phyloP scores from a whole-genome alignment of 2,797 vertebrate species.

The Chiloscyllium punctatum region DNA sequence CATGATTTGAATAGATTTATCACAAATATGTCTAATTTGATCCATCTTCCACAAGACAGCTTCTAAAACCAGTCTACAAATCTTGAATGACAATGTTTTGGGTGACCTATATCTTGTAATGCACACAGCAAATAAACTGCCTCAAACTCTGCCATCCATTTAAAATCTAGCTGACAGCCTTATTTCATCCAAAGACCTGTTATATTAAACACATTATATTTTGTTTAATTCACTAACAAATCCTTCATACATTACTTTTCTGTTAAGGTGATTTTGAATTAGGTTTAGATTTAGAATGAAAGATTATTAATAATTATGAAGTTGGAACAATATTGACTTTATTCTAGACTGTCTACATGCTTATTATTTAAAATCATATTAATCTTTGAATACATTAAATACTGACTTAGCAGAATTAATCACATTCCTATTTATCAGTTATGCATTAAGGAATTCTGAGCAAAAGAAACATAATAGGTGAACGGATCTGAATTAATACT shows the following conservation, averaged over 20 bases:
- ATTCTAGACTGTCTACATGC: not conserved
- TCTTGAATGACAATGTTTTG: not conserved
- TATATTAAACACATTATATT: not conserved
- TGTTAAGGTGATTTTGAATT: too few species aligned
- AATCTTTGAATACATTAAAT: slow-evolving; percentile 56
- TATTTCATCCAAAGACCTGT: not conserved
- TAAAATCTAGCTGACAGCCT: not conserved
- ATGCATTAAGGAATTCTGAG: slow-evolving; percentile 47
- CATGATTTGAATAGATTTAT: not conserved
- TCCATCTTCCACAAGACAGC: not conserved
- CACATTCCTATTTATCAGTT: slow-evolving; percentile 51
- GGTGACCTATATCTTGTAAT: not conserved
- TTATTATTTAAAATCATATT: slow-evolving; percentile 42
- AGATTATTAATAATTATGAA: not conserved
- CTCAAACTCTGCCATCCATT: not conserved
- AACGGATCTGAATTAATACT: not conserved
- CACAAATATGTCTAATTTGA: not conserved
- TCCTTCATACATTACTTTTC: not conserved
- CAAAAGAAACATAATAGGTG: slow-evolving; percentile 40
- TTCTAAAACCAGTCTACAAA: not conserved
- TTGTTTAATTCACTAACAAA: not conserved
- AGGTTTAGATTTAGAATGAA: not conserved
- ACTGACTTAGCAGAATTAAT: slow-evolving; percentile 45
- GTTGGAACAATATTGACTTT: not conserved
- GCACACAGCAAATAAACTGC: not conserved